Conservation (phyloP, 2,113 vertebrate species). For the Pica pica region DNA sequence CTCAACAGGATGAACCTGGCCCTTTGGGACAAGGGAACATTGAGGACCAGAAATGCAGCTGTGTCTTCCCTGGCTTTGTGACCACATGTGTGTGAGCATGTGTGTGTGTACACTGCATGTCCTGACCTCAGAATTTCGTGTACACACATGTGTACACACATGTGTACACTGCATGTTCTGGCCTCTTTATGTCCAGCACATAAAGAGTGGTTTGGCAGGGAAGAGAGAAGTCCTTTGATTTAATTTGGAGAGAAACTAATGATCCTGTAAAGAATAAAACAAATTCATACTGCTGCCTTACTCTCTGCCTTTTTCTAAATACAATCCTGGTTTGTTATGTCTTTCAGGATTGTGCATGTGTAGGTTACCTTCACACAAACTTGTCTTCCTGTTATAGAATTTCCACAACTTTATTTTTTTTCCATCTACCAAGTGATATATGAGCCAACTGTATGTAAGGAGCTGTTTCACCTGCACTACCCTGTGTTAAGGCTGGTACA, state of each 20-base stretch:
- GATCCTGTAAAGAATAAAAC: background rate
- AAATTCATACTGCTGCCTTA: background rate
- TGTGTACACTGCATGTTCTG: rapidly evolving
- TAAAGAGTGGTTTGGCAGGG: background rate
- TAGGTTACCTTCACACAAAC: background rate
- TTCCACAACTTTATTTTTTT: background rate
- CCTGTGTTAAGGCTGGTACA: background rate
- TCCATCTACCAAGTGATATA: background rate
- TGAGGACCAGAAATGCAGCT: background rate
- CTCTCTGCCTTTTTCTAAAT: background rate
- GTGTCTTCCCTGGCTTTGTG: background rate
- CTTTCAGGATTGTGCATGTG: background rate
- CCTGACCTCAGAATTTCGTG: background rate
- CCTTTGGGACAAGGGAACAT: background rate
- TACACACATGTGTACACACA: background rate
- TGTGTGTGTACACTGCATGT: rapidly evolving
- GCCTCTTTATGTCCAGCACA: background rate
- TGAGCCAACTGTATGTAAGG: background rate
- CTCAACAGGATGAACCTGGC: background rate
- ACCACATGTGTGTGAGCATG: rapidly evolving
- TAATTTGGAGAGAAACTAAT: background rate
- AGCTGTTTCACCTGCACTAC: background rate
- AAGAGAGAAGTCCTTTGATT: background rate
- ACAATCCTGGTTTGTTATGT: background rate
- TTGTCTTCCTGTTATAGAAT: background rate